A percentile compares a stretch with the other conserved stretches of the same genome.
Conservation (phyloP, 2,113 vertebrate genomes). For the Gymnarchus niloticus region DNA sequence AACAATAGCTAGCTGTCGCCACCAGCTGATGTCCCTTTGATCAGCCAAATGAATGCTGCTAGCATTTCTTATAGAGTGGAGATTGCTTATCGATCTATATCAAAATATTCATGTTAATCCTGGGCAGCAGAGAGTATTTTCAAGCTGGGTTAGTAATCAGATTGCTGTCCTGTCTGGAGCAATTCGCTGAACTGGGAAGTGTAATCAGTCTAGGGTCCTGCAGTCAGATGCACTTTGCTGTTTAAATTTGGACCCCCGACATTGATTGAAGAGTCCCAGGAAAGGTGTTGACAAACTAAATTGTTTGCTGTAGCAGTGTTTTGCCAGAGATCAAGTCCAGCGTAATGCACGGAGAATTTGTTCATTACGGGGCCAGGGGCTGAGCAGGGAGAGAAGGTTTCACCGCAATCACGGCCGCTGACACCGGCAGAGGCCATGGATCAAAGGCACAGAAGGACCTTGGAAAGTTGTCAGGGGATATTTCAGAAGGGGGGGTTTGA, state of each 20-base stretch:
- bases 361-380: slow-evolving; percentile 82
- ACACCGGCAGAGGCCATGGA: slow-evolving; percentile 48
- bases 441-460: slow-evolving; percentile 57
- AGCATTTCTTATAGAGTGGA: slow-evolving; percentile 99
- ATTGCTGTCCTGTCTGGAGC: slow-evolving; percentile 96
- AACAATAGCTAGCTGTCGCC: slow-evolving; percentile 96
- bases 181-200: slow-evolving; percentile 97
- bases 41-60: slow-evolving; percentile 99
- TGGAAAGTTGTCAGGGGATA: slow-evolving; percentile 48
- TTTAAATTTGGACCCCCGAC: slow-evolving; percentile 99
- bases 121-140: slow-evolving; percentile 87
- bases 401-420: slow-evolving; percentile 70
- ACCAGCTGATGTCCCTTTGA: slow-evolving; percentile 90
- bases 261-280: slow-evolving; percentile 99
- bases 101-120: slow-evolving; percentile 99
- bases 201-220: slow-evolving; percentile 98
- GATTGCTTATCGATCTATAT: slow-evolving; percentile 99
- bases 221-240: slow-evolving; percentile 99
- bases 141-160: slow-evolving; percentile 99
- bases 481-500: background rate
- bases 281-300: slow-evolving; percentile 99
- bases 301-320: slow-evolving; percentile 99
- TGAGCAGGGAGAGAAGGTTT: slow-evolving; percentile 79
- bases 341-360: slow-evolving; percentile 99
- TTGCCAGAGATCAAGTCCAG: slow-evolving; percentile 99